phyloP scores from a whole-genome alignment of 2,888 invertebrate species.

The Romanomermis culicivorax region DNA sequence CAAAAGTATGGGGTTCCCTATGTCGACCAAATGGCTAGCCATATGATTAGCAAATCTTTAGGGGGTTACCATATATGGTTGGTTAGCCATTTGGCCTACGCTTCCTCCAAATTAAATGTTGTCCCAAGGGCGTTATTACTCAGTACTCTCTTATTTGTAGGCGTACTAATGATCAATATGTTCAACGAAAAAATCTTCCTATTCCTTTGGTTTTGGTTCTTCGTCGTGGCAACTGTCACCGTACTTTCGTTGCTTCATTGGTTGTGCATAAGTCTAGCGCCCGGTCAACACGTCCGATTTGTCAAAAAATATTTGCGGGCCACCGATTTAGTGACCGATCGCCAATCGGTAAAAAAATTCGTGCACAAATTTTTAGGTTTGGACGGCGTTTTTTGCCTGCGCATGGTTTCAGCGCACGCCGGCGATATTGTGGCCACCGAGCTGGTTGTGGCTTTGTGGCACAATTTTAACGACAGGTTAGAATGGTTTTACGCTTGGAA shows the following conservation, averaged over 20 bases:
- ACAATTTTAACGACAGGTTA: conserved; percentile 28
- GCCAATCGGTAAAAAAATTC: conserved; percentile 28
- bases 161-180: conserved; percentile 25
- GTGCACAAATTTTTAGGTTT: conserved; percentile 29
- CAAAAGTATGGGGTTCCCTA: too few relatives aligned
- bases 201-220: conserved; percentile 28
- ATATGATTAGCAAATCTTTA: too few relatives aligned
- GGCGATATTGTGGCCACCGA: conserved; percentile 30
- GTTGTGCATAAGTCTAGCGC: conserved; percentile 26
- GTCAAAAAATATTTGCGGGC: conserved; percentile 27
- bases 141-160: neutral
- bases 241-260: conserved; percentile 27
- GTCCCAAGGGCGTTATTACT: too few relatives aligned
- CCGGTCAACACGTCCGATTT: conserved; percentile 29
- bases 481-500: conserved; percentile 15
- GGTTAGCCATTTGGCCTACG: too few relatives aligned
- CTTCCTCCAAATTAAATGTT: neutral
- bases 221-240: conserved; percentile 27
- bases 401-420: conserved; percentile 29
- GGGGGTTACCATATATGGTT: too few relatives aligned
- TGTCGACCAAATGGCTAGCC: too few relatives aligned
- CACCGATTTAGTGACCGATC: conserved; percentile 28
- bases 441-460: conserved; percentile 26
- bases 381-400: conserved; percentile 28
- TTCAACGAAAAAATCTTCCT: conserved; percentile 26